Base-by-base conservation (phyloP, 2,888 invertebrate genomes). In the Torymus auratus region DNA sequence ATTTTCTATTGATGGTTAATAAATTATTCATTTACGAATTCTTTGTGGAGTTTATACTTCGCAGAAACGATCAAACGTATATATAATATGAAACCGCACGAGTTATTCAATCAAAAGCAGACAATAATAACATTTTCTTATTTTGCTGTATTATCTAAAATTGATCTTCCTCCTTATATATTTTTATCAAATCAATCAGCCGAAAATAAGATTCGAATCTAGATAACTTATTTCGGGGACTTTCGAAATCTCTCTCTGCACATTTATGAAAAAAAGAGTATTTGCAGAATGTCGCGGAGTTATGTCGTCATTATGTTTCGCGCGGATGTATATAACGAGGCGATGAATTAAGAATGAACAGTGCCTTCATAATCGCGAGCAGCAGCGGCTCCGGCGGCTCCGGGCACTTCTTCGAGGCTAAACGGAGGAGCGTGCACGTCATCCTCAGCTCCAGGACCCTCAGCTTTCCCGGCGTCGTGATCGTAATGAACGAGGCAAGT, bases 401-500 rank as follows among this genome's bases (percentile, higher is more conserved):
- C 7, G 41, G 41, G 58, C 64, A 52, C 50, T 56, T 70, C 7
- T 65, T 11, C 14, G 50, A 10, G 2, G 41, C 56, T 1, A 65
- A 13, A 13, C 53, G 12, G 2, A 80, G 60, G 5, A 80, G 75
- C 1, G 13, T 4, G 1, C 17, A 1, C 20, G 41, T 4, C 60
- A 77, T 60, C 13, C 14, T 60, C 3, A 82, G 78, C 64, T 82
- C 75, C 20, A 82, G 75, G 11, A 55, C 50, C 1, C 75, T 62
- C 17, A 78, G 72, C 78, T 85, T 88, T 7, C 86, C 87, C 15
- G 69, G 78, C 53, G 83, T 84, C 17, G 85, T 84, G 17, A 84
- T 84, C 65, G 87, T 88, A 28, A 84, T 79, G 77, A 87, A 87
- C 62, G 85, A 84, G 55, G 86, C 82, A 62, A 83, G 78, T 10